A percentile compares a stretch with the other conserved stretches of the same genome.
These are phyloP conservation scores for Cyprinella venusta DNA, from an alignment of 2,797 vertebrate species.

Conservation along the genomic window DNA sequence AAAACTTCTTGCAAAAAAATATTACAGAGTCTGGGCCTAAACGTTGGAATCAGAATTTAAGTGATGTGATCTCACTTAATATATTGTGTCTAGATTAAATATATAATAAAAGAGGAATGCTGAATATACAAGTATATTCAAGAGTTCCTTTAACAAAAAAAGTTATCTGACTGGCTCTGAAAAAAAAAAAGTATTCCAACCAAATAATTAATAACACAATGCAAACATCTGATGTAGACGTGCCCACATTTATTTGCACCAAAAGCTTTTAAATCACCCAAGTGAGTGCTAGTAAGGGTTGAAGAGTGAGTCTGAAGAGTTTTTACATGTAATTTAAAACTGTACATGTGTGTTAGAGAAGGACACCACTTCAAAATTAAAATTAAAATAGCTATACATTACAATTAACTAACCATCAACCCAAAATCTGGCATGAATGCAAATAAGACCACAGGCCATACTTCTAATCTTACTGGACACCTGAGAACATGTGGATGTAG, in stretches of 20 bases:
- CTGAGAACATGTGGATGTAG: background rate
- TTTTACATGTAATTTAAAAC: background rate
- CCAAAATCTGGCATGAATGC: background rate
- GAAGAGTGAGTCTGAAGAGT: background rate
- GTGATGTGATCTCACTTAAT: background rate
- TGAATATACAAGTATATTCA: background rate
- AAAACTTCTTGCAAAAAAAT: background rate
- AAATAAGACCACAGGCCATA: background rate
- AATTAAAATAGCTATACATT: background rate
- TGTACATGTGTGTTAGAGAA: background rate
- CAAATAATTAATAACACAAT: constrained; percentile 8
- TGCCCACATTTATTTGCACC: background rate
- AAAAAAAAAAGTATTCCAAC: background rate
- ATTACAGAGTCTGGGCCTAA: background rate
- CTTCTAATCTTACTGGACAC: background rate
- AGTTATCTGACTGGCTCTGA: background rate
- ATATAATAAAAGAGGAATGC: constrained; percentile 9
- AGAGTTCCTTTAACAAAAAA: background rate
- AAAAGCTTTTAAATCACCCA: background rate
- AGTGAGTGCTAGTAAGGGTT: background rate
- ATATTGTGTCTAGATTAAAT: background rate
- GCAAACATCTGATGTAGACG: background rate
- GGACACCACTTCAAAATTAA: background rate
- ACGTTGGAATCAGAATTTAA: background rate
- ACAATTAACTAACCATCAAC: constrained; percentile 10